Evolutionary conservation across 2,888 invertebrate genomes (phyloP), one percentile per base, ranked within the genome.

Genomic region (Microplitis deprimator): DNA sequence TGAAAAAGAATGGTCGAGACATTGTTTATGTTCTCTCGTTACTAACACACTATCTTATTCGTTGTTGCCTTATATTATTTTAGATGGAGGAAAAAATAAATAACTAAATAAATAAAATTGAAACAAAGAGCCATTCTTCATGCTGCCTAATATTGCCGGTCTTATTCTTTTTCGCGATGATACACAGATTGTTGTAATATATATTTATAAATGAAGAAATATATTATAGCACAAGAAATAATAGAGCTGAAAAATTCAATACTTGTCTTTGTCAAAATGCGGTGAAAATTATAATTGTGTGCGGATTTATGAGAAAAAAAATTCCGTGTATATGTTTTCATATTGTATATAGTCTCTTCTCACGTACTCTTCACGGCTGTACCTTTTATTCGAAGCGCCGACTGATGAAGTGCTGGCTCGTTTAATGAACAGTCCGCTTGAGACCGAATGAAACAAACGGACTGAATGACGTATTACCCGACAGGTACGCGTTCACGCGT

Each of bases 381-480:
- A 76, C 75, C 77, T 79, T 79, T 79, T 76, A 79, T 79, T 79
- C 74, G 75, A 10, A 71, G 75, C 69, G 76, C 64, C 78, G 79
- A 74, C 81, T 81, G 79, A 81, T 79, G 79, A 81, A 81, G 81
- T 79, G 79, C 77, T 79, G 77, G 79, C 81, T 81, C 79, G 79
- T 80, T 79, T 81, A 81, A 81, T 81, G 81, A 81, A 81, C 81
- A 82, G 82, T 81, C 81, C 83, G 80, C 83, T 82, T 84, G 83
- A 84, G 84, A 84, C 83, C 83, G 83, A 84, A 84, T 82, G 82
- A 83, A 84, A 81, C 81, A 81, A 81, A 80, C 81, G 81, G 81
- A 73, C 77, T 73, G 81, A 79, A 81, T 80, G 81, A 81, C 79
- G 77, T 80, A 81, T 81, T 80, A 79, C 79, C 78, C 67, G 71